These are phyloP conservation scores for Chrysolina oricalcia DNA, from an alignment of 2,888 invertebrate species.

Conservation along the genomic window DNA sequence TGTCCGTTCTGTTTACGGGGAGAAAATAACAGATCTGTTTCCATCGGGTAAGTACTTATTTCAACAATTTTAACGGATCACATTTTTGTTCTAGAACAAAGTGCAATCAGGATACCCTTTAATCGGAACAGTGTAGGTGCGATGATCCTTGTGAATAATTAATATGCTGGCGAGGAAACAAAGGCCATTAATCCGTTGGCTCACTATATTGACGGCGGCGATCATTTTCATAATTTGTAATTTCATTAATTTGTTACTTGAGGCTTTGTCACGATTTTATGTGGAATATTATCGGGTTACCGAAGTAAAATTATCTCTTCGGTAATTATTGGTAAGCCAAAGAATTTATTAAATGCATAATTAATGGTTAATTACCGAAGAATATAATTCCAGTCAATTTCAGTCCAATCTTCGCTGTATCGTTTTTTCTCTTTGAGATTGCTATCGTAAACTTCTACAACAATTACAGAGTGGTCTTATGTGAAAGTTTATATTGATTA, in stretches of 20 bases:
- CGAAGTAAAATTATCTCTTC: conserved; percentile 68
- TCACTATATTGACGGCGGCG: conserved; percentile 68
- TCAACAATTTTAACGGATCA: conserved; percentile 49
- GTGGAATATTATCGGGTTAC: conserved; percentile 72
- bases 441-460: conserved; percentile 29
- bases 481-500: not conserved
- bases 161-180: conserved; percentile 41
- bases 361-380: conserved; percentile 70
- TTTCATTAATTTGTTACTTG: conserved; percentile 74
- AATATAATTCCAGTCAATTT: conserved; percentile 53
- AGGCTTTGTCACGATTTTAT: conserved; percentile 73
- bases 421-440: conserved; percentile 42
- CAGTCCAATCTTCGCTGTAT: conserved; percentile 47
- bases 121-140: conserved; percentile 56
- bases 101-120: conserved; percentile 57
- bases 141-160: conserved; percentile 57
- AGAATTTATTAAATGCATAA: conserved; percentile 72
- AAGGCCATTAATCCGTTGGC: conserved; percentile 55
- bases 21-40: conserved; percentile 46
- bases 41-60: conserved; percentile 51
- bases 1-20: conserved; percentile 15
- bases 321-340: conserved; percentile 70
- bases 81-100: conserved; percentile 51
- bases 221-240: conserved; percentile 74
- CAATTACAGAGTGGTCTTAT: conserved; percentile 3